A percentile compares a stretch with the other conserved stretches of the same genome.
Conservation (phyloP, 2,797 vertebrate genomes). For the Hemitrygon akajei region DNA sequence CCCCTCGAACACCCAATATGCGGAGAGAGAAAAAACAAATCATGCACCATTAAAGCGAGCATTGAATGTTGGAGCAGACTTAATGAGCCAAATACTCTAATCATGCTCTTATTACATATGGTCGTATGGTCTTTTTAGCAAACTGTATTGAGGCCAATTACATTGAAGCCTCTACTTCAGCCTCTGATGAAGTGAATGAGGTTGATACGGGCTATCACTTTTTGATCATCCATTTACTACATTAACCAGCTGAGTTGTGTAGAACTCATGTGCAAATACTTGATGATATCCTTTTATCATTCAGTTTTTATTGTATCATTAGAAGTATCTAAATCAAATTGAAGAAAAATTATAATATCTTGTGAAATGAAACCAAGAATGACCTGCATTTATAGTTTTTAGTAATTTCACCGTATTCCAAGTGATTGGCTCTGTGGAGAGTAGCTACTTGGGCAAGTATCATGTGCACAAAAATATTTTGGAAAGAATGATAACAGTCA, state of each 20-base stretch:
- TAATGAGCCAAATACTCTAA: too few species aligned
- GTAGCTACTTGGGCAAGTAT: neutral
- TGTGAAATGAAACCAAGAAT: neutral
- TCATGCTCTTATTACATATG: too few species aligned
- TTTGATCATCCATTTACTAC: neutral
- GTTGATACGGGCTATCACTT: neutral
- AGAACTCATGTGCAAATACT: neutral
- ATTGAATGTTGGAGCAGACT: too few species aligned
- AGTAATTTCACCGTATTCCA: neutral
- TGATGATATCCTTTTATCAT: too few species aligned
- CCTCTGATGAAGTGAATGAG: neutral
- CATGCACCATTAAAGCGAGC: too few species aligned
- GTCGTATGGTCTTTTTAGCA: neutral
- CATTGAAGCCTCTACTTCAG: neutral
- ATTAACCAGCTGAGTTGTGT: neutral
- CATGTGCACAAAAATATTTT: neutral
- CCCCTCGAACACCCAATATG: too few species aligned
- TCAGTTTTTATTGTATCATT: too few species aligned
- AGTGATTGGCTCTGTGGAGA: neutral
- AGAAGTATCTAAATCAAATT: too few species aligned
- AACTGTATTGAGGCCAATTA: neutral
- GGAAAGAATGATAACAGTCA: neutral
- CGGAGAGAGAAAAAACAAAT: too few species aligned
- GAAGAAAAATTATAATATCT: too few species aligned
- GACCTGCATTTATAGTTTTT: neutral